Evolutionary conservation across 2,888 invertebrate species (phyloP), one percentile per base, ranked within the genome.

Genomic region (Hirtodrosophila alboralis): DNA sequence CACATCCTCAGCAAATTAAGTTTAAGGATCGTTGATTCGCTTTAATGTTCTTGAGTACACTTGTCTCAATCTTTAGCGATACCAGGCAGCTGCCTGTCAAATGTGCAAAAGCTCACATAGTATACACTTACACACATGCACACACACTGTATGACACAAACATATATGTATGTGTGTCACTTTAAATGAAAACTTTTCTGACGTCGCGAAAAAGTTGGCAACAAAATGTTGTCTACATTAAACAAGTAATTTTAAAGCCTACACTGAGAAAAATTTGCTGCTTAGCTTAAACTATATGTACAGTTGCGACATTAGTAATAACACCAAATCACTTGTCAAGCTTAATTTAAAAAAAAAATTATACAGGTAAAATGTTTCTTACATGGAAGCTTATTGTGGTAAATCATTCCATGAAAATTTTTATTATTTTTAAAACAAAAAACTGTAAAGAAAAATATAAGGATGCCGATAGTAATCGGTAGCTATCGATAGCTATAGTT

Each of bases 11-110:
- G 36, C 48, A 21, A n/a, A 33, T 30, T 48, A 47, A 37, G 45
- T 52, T 6, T 23, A 33, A 37, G 28, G 44, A 44, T 34, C 31
- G 37, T n/a, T 44, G 44, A 45, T 49, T 13, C 40, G 16, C 34
- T 40, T 49, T 40, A 64, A 41, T 33, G 31, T 28, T 60, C 26
- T 41, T 37, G 37, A 47, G 51, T 51, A 43, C 41, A 62, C 53
- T 47, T 44, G 61, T 51, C 51, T 33, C 14, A 26, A 44, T 9
- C 18, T 31, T n/a, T 43, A 36, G 47, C 47, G 54, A 51, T 56
- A 52, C 56, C 62, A 67, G 62, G 44, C 62, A 62, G 48, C 68
- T 67, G 52, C 37, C 56, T 44, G 30, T 62, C 62, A 66, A 16
- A 10, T 44, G 21, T 18, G 18, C 18, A 18, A 5, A 4, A 18